Conservation (phyloP, 2,888 invertebrate genomes). For the Deilephila porcellus region DNA sequence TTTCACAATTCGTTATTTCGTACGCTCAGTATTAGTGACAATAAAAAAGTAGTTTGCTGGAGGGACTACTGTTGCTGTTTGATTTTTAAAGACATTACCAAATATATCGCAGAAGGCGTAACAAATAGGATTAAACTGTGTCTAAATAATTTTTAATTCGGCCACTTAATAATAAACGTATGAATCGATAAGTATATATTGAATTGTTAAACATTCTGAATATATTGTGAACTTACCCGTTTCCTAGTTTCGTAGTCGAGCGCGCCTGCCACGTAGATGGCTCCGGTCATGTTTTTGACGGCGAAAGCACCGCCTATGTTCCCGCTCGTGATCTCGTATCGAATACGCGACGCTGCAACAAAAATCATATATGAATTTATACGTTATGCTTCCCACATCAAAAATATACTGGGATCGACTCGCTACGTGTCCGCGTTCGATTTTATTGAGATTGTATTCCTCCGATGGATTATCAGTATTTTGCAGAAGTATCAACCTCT, state of each 20-base stretch:
- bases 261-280: slow-evolving; percentile 98
- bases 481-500: slow-evolving; percentile 7
- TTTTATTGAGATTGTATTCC: slow-evolving; percentile 23
- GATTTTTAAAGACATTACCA: too few relatives aligned
- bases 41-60: too few relatives aligned
- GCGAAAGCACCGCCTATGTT: slow-evolving; percentile 99
- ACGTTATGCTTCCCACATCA: slow-evolving; percentile 9
- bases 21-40: too few relatives aligned
- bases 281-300: slow-evolving; percentile 99
- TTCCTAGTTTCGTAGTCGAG: slow-evolving; percentile 98
- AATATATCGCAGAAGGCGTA: too few relatives aligned
- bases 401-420: not conserved
- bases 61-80: too few relatives aligned
- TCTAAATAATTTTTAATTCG: too few relatives aligned
- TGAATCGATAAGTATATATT: not conserved
- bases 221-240: slow-evolving; percentile 88
- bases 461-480: slow-evolving; percentile 20
- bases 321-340: slow-evolving; percentile 99
- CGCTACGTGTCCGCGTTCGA: not conserved
- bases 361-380: slow-evolving; percentile 46
- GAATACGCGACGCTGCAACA: slow-evolving; percentile 96
- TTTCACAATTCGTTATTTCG: too few relatives aligned
- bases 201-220: not conserved
- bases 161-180: not conserved
- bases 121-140: too few relatives aligned